Evolutionary conservation across 2,113 vertebrate genomes (phyloP).

Genomic region (Aegotheles bennettii): DNA sequence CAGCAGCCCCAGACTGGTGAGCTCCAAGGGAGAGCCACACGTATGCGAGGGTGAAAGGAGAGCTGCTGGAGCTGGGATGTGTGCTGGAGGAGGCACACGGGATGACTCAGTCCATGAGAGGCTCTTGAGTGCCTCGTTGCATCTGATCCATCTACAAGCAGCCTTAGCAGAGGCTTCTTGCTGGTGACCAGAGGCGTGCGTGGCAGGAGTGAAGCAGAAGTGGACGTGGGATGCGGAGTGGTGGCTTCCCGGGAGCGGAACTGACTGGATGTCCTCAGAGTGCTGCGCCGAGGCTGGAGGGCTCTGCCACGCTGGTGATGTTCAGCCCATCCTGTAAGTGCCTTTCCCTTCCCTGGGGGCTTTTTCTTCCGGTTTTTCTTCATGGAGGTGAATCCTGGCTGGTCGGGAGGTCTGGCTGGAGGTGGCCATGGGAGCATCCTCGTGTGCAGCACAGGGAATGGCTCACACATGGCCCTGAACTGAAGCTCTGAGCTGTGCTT

Average conservation of each 20-base stretch:
- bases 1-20: fast-evolving
- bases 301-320: not conserved
- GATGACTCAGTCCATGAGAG: not conserved
- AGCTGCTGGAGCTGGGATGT: not conserved
- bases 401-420: not conserved
- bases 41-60: fast-evolving
- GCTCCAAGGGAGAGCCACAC: fast-evolving
- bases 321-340: conserved; percentile 37
- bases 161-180: not conserved
- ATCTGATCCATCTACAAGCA: not conserved
- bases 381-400: fast-evolving
- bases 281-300: not conserved
- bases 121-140: fast-evolving
- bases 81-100: not conserved
- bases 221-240: conserved; percentile 8
- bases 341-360: fast-evolving
- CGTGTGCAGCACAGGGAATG: fast-evolving
- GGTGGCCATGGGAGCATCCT: fast-evolving
- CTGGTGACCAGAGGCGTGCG: not conserved
- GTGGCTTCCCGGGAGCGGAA: not conserved
- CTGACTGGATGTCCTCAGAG: conserved; percentile 15
- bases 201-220: not conserved
- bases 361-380: not conserved
- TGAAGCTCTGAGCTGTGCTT: not conserved
- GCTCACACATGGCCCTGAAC: fast-evolving